Percentiles rank a stretch among this genome's conserved stretches.
Evolutionary conservation across 23 tunicate genomes (phyloP).

Genomic region (Halocynthia roretzi): DNA sequence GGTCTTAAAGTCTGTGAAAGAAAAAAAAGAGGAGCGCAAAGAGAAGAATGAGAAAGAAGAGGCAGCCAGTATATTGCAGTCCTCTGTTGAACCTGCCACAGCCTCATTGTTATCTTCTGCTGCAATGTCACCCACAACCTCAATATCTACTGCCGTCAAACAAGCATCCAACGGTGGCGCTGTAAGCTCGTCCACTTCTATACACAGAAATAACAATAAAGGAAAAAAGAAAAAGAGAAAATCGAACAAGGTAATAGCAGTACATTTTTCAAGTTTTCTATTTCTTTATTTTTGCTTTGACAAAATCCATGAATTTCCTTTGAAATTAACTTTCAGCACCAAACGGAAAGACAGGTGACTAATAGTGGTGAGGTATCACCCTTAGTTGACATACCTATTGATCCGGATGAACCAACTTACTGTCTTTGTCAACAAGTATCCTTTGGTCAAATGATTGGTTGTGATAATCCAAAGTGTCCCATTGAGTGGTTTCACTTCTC

Average conservation of each 20-base stretch:
- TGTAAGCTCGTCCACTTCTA: not conserved
- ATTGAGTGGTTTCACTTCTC: constrained; percentile 97
- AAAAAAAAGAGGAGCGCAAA: constrained; percentile 10
- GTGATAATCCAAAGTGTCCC: constrained; percentile 96
- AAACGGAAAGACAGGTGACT: constrained; percentile 4
- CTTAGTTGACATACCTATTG: constrained; percentile 85
- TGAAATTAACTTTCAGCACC: not conserved
- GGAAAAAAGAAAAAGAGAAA: not conserved
- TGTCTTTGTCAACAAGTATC: constrained; percentile 96
- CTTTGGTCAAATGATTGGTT: constrained; percentile 98
- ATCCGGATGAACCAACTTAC: constrained; percentile 98
- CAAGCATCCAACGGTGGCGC: no score
- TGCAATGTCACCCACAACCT: constrained; percentile 7
- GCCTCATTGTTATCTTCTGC: constrained; percentile 1
- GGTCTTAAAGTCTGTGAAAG: constrained; percentile 8
- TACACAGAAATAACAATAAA: constrained; percentile 7
- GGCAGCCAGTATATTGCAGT: not conserved
- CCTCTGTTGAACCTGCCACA: constrained; percentile 18
- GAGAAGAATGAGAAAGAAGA: constrained; percentile 10
- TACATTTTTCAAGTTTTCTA: not conserved
- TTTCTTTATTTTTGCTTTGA: no score
- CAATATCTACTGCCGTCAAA: constrained; percentile 1
- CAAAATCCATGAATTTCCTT: no score
- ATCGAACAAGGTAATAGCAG: not conserved
- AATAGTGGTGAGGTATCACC: constrained; percentile 22